Evolutionary conservation across 2,888 invertebrate species (phyloP), one percentile per base, ranked within the genome.

Genomic region (Eurytoma adleriae): DNA sequence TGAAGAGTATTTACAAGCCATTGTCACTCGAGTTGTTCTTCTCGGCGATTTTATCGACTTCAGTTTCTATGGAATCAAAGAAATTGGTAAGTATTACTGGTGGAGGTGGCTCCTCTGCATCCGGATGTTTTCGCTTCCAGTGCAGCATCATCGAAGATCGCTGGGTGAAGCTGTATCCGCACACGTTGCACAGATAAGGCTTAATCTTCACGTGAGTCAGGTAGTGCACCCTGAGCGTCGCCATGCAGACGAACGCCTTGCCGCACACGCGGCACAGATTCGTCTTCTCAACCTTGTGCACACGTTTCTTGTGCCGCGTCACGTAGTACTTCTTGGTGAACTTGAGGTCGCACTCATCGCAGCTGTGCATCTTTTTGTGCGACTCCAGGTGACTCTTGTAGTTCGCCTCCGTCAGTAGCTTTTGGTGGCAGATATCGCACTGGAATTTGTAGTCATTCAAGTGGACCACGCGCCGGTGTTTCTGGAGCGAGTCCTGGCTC

Each of bases 121-220:
- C 85, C 0, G 85, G 85, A 72, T 85, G 85, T 12, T 82, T 81
- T n/a, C 82, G 79, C 30, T 83, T 83, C 82, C 82, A 83, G 30
- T 85, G 85, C 12, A 83, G 59, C 85, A 84, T 85, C 86, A 86
- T 85, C 70, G 80, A 85, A 7, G 83, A 83, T 10, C 83, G 69
- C 56, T 95, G 95, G 85, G 95, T 79, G 24, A 89, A 89, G 13
- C 82, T 84, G 66, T 85, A 89, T 3, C 85, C 84, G 48, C 89
- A 89, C 0, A 88, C 79, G n/a, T 84, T 77, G 68, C 89, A 89
- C 27, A 82, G 81, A 76, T 87, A 88, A 0, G 88, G 86, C 73
- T 87, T 88, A 3, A 85, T 80, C 0, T 85, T 86, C 0, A 85
- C 85, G 30, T 89, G 88, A 0, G 86, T 87, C 4, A 84, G 84